A percentile compares a stretch with the other conserved stretches of the same genome.
phyloP scores from a whole-genome alignment of 2,113 vertebrate genomes.

The pig (Sus scrofa) region DNA sequence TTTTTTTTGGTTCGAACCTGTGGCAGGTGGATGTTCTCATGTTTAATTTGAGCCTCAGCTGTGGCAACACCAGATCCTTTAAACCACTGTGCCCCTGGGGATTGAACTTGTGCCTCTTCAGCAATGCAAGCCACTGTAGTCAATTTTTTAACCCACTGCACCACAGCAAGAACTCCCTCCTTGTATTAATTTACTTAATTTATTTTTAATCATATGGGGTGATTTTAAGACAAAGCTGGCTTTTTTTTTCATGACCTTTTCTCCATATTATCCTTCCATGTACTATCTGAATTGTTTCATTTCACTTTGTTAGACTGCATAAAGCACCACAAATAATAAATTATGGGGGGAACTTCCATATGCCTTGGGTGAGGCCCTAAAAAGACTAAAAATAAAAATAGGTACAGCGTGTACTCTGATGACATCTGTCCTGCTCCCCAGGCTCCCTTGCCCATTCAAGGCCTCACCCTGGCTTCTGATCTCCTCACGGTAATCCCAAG shows the following conservation, averaged over 20 bases:
- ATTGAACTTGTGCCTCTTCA: too few relatives aligned
- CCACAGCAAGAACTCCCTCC: not conserved
- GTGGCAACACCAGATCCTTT: too few relatives aligned
- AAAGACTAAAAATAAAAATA: not conserved
- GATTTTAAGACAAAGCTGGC: not conserved
- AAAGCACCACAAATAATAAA: not conserved
- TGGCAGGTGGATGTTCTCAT: too few relatives aligned
- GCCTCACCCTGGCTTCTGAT: not conserved
- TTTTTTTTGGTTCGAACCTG: too few relatives aligned
- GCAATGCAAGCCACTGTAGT: too few relatives aligned
- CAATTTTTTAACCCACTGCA: too few relatives aligned
- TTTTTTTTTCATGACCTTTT: not conserved
- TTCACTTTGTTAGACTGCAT: not conserved
- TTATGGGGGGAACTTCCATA: not conserved
- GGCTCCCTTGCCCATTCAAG: not conserved
- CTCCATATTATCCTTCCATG: not conserved
- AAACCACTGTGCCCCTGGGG: too few relatives aligned
- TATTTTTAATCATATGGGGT: not conserved
- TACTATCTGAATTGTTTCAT: not conserved
- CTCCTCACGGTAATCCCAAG: not conserved
- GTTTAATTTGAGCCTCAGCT: too few relatives aligned
- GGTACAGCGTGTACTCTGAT: not conserved
- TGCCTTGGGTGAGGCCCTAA: too few relatives aligned
- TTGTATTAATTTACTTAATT: not conserved
- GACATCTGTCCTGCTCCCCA: not conserved